Percentiles rank a stretch among this genome's conserved stretches.
phyloP scores from a whole-genome alignment of 2,888 invertebrate genomes.

The Sphecodes monilicornis region DNA sequence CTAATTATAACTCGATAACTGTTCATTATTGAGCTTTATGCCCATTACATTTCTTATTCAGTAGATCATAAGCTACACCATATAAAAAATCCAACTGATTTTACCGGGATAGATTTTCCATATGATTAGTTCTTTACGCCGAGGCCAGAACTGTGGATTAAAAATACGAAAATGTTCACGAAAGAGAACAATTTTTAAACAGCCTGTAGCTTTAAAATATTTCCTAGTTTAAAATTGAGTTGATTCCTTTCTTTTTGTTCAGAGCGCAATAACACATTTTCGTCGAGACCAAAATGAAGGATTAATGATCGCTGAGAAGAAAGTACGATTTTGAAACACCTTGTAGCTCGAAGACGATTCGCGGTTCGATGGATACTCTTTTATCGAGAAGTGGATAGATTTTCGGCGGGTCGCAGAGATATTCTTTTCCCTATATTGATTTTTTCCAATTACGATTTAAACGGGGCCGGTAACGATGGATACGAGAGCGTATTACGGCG shows the following conservation, averaged over 20 bases:
- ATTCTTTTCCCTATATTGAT: slow-evolving; percentile 56
- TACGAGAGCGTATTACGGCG: slow-evolving; percentile 58
- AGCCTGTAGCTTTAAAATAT: background rate
- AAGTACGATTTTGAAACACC: background rate
- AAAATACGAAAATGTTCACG: background rate
- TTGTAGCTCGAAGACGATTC: background rate
- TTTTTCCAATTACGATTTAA: slow-evolving; percentile 65
- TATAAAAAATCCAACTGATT: too few species aligned
- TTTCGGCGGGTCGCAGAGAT: background rate
- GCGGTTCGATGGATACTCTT: background rate
- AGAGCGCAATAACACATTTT: background rate
- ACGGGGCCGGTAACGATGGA: slow-evolving; percentile 64
- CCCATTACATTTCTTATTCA: too few species aligned
- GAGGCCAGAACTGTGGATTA: background rate
- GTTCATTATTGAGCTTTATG: too few species aligned
- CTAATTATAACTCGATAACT: too few species aligned
- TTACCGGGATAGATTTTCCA: too few species aligned
- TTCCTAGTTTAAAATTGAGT: background rate
- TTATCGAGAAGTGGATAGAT: background rate
- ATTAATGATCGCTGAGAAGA: background rate
- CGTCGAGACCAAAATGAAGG: background rate
- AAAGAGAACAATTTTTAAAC: background rate
- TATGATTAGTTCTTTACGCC: too few species aligned
- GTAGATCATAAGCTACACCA: too few species aligned
- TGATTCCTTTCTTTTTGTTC: background rate